Evolutionary conservation across 2,797 vertebrate genomes (phyloP).

Genomic region (Enteromius mattozi): DNA sequence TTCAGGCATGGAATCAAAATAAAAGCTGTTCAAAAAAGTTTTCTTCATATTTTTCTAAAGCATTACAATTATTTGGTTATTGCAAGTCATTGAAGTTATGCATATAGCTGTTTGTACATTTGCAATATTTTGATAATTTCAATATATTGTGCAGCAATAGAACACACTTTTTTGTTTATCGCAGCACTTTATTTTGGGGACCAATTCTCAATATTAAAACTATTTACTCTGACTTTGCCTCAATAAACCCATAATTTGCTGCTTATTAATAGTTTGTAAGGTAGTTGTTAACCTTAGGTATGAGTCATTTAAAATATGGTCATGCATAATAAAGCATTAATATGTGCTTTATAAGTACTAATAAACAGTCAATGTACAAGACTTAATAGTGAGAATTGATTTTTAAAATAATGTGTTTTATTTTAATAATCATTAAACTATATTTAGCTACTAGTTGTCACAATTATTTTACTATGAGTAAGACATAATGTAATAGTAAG

Average conservation of each 20-base stretch:
- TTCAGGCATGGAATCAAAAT: not conserved
- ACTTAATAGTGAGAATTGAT: not conserved
- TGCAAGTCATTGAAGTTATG: not conserved
- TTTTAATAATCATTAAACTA: not conserved
- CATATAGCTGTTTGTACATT: not conserved
- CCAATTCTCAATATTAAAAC: not conserved
- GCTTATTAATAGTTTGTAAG: not conserved
- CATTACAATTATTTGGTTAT: not conserved
- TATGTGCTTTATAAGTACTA: not conserved
- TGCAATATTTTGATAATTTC: not conserved
- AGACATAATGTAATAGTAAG: not conserved
- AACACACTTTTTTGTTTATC: not conserved
- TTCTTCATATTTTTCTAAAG: not conserved
- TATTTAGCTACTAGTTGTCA: not conserved
- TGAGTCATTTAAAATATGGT: not conserved
- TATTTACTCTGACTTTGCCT: not conserved
- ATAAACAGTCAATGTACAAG: not conserved
- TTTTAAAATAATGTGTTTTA: no score
- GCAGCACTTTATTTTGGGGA: no score
- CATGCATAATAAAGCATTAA: no score
- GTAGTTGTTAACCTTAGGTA: not conserved
- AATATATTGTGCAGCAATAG: not conserved
- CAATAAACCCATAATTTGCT: not conserved
- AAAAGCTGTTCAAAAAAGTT: not conserved
- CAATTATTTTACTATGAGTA: not conserved